Percentiles rank a stretch among this genome's conserved stretches.
Conservation (phyloP, 2,113 vertebrate genomes). For the Gulo gulo region DNA sequence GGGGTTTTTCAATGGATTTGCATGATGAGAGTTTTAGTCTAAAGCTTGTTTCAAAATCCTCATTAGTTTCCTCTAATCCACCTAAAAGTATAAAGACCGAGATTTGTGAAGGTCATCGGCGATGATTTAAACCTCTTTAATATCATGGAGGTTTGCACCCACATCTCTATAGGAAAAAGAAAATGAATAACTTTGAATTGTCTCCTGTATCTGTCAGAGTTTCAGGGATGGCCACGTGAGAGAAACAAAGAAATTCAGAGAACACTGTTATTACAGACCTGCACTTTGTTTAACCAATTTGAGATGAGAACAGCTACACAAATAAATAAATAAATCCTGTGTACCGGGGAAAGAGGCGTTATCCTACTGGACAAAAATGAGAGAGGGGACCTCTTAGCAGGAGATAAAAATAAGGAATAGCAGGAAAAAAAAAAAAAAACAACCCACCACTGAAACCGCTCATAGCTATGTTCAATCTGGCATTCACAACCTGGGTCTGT, state of each 20-base stretch:
- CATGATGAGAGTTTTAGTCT: constrained; percentile 86
- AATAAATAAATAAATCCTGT: not conserved
- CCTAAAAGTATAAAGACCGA: constrained; percentile 80
- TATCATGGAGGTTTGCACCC: constrained; percentile 48
- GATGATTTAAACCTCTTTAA: constrained; percentile 67
- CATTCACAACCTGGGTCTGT: constrained; percentile 60
- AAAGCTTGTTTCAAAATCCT: constrained; percentile 84
- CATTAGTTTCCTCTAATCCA: constrained; percentile 85
- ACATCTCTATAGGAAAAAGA: not conserved
- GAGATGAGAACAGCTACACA: not conserved
- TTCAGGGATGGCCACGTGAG: not conserved
- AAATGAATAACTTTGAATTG: not conserved
- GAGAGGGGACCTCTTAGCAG: constrained; percentile 74
- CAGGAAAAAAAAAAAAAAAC: not conserved
- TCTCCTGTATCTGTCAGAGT: not conserved
- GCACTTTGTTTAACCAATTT: not conserved
- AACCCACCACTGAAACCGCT: not conserved
- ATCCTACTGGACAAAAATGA: constrained; percentile 38
- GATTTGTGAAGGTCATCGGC: constrained; percentile 78
- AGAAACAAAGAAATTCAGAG: constrained; percentile 6
- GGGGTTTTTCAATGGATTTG: constrained; percentile 80
- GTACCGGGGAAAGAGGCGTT: not conserved
- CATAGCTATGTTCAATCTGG: constrained; percentile 53
- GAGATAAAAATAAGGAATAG: constrained; percentile 75
- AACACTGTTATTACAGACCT: not conserved